Conservation (phyloP, 2,113 vertebrate species). For the Leptocoma aspasia region DNA sequence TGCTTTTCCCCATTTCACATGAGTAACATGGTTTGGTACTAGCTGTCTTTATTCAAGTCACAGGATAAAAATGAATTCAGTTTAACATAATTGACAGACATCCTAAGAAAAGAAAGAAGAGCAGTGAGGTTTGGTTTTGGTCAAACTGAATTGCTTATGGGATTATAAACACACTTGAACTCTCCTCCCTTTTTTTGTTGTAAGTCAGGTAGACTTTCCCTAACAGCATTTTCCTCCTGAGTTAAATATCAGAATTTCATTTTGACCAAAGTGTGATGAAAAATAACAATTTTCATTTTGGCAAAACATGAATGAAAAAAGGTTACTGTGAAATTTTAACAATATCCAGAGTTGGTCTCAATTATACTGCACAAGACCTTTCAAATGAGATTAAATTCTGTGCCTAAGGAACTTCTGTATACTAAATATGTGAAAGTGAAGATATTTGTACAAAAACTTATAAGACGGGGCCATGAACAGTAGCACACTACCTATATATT, state of each 20-base stretch:
- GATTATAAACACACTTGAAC: not conserved
- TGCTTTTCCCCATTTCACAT: not conserved
- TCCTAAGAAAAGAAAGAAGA: not conserved
- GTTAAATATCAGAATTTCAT: not conserved
- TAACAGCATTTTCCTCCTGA: not conserved
- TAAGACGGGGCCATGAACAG: not conserved
- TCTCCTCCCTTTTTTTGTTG: not conserved
- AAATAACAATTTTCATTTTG: not conserved
- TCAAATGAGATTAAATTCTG: not conserved
- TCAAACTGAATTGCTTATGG: not conserved
- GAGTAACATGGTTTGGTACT: not conserved
- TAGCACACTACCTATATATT: not conserved
- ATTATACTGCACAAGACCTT: not conserved
- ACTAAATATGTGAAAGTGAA: not conserved
- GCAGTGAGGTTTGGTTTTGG: not conserved
- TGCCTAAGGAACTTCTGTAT: not conserved
- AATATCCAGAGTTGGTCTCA: not conserved
- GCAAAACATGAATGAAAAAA: not conserved
- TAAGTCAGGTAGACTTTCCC: not conserved
- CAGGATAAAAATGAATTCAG: not conserved
- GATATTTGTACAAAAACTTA: not conserved
- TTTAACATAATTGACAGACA: not conserved
- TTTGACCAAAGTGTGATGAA: not conserved
- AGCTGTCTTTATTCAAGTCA: constrained; percentile 3
- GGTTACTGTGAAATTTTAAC: not conserved